Evolutionary conservation across 2,888 invertebrate genomes (phyloP), one percentile per base, ranked within the genome.

Genomic region (Agonopterix subpropinquella): DNA sequence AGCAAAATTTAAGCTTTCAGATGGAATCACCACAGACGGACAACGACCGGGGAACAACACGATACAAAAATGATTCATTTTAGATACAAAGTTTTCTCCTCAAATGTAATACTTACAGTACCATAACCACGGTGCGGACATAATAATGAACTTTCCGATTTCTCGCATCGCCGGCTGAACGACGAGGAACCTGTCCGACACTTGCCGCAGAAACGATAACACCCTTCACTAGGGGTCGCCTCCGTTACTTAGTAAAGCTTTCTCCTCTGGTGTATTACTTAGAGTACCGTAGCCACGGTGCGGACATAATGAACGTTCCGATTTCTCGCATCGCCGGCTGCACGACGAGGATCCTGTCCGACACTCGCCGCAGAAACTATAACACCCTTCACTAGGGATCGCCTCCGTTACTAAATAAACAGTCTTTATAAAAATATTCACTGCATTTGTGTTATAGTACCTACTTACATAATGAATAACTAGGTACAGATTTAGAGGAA

Each of bases 291-390:
- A 13, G 11, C 11, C n/a, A n/a, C 11, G 41, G 8, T 2, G 7
- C 39, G 18, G 45, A 42, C 48, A 42, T 58, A 52, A 58, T 59
- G 57, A 60, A 58, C 55, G 45, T 42, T 48, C 53, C 53, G 56
- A 62, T 70, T 66, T 63, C 54, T 44, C 63, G 61, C 53, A 50
- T 63, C 59, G 54, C 52, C 61, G 59, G 57, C 11, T 50, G 35
- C 52, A 11, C 50, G 55, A 58, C 58, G 51, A 57, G 49, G 55
- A 55, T 53, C 15, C 52, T 47, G 47, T 45, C 53, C 51, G 55
- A 54, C 54, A 49, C 48, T 48, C 49, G 52, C 44, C 47, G 43
- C 45, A 56, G 28, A 57, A 64, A 58, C 49, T 52, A 64, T 58
- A 57, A 56, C 52, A 60, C 47, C 51, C 53, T 54, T 51, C 50